Conservation (phyloP, 2,888 invertebrate genomes). For the Idaea aversata region DNA sequence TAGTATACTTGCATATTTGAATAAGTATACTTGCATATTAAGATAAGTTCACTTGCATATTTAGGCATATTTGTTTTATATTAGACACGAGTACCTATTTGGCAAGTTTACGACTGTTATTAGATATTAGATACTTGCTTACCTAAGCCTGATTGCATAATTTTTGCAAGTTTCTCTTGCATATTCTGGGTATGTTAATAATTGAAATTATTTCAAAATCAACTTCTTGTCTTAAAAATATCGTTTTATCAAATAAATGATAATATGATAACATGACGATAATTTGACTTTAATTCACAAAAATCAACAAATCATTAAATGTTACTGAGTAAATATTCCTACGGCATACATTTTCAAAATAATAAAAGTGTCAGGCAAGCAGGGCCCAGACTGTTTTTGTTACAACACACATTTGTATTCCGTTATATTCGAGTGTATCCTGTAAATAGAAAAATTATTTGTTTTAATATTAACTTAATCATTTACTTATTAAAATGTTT, state of each 20-base stretch:
- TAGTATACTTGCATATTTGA: no score
- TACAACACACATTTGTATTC: conserved; percentile 64
- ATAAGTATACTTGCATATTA: no score
- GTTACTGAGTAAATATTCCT: not conserved
- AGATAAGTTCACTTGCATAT: no score
- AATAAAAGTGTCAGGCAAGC: conserved; percentile 48
- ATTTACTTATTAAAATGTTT: no score
- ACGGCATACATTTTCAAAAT: not conserved
- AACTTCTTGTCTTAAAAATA: not conserved
- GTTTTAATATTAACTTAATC: conserved; percentile 26
- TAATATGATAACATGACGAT: not conserved
- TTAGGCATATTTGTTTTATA: no score
- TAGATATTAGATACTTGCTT: no score
- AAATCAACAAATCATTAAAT: not conserved
- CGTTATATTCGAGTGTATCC: conserved; percentile 76
- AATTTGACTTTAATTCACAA: not conserved
- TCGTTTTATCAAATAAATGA: not conserved
- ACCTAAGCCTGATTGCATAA: no score
- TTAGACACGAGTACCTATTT: no score
- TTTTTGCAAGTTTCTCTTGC: no score
- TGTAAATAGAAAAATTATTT: conserved; percentile 54
- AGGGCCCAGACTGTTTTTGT: conserved; percentile 69
- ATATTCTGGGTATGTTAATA: no score
- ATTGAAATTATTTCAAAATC: not conserved
- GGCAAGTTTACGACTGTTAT: no score